A percentile compares a stretch with the other conserved stretches of the same genome.
phyloP scores from a whole-genome alignment of 64 coral and sea anemone genomes.

The Montipora foliosa region DNA sequence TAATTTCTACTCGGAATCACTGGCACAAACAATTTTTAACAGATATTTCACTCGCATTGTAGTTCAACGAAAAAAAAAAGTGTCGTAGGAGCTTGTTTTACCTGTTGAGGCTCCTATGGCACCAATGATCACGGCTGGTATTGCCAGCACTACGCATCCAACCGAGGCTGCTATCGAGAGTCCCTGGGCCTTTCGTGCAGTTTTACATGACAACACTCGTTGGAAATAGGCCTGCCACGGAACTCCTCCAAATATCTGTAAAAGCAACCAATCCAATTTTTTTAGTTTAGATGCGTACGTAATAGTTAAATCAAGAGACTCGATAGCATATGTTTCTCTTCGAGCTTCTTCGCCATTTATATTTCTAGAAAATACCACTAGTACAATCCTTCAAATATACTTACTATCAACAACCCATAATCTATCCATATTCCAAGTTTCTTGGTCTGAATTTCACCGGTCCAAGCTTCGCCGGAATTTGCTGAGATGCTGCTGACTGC shows the following conservation, averaged over 20 bases:
- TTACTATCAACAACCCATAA: slow-evolving; percentile 65
- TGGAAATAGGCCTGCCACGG: slow-evolving; percentile 89
- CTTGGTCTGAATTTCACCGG: slow-evolving; percentile 33
- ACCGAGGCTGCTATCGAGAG: slow-evolving; percentile 47
- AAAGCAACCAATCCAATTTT: not conserved
- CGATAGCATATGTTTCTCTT: not conserved
- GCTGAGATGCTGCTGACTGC: slow-evolving; percentile 55
- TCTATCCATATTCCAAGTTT: slow-evolving; percentile 61
- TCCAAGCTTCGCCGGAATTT: slow-evolving; percentile 24
- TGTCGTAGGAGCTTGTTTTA: not conserved
- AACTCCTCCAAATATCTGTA: slow-evolving; percentile 75
- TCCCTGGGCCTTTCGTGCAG: slow-evolving; percentile 30
- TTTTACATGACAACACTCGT: slow-evolving; percentile 71
- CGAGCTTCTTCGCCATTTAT: too few species aligned
- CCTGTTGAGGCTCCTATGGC: slow-evolving; percentile 73
- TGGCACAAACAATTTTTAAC: too few species aligned
- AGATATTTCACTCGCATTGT: too few species aligned
- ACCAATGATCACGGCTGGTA: slow-evolving; percentile 73
- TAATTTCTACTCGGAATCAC: too few species aligned
- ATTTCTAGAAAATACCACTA: too few species aligned
- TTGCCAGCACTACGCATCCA: slow-evolving; percentile 57
- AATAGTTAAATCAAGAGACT: not conserved
- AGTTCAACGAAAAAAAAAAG: not conserved
- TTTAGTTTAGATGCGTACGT: not conserved
- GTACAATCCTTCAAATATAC: not conserved